phyloP scores from a whole-genome alignment of 2,113 vertebrate species.

The Sceloporus tristichus region DNA sequence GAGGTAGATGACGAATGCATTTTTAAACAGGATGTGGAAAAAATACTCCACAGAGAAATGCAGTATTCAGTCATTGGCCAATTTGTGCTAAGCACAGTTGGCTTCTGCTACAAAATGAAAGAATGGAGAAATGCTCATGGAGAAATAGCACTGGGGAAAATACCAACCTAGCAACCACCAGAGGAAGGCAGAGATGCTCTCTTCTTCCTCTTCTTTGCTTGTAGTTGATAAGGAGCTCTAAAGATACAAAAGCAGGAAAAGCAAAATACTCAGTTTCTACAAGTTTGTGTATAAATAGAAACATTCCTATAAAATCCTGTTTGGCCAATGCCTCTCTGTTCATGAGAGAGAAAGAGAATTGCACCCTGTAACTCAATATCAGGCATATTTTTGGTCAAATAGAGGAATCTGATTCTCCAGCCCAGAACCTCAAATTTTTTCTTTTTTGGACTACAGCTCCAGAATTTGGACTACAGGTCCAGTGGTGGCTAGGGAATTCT shows the following conservation, averaged over 20 bases:
- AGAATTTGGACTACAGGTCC: too few relatives aligned
- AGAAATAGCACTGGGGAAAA: constrained; percentile 5
- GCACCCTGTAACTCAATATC: too few relatives aligned
- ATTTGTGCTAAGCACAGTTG: not conserved
- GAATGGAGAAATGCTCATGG: not conserved
- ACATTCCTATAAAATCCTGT: not conserved
- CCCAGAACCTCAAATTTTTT: too few relatives aligned
- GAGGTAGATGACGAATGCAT: not conserved
- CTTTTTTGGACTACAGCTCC: too few relatives aligned
- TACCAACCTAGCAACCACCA: constrained; percentile 92
- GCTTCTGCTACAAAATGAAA: not conserved
- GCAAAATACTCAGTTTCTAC: not conserved
- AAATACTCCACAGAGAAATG: not conserved
- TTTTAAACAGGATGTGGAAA: not conserved
- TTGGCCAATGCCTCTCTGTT: too few relatives aligned
- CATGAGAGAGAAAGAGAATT: not conserved
- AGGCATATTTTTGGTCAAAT: too few relatives aligned
- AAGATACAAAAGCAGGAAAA: not conserved
- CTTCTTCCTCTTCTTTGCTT: constrained; percentile 70
- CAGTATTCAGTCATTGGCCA: not conserved
- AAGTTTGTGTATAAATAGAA: not conserved
- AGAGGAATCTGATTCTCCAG: too few relatives aligned
- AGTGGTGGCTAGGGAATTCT: too few relatives aligned
- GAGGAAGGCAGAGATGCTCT: constrained; percentile 83
- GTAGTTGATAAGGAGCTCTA: constrained; percentile 81